phyloP scores from a whole-genome alignment of 2,113 vertebrate genomes.

The Campylomormyrus numenius region DNA sequence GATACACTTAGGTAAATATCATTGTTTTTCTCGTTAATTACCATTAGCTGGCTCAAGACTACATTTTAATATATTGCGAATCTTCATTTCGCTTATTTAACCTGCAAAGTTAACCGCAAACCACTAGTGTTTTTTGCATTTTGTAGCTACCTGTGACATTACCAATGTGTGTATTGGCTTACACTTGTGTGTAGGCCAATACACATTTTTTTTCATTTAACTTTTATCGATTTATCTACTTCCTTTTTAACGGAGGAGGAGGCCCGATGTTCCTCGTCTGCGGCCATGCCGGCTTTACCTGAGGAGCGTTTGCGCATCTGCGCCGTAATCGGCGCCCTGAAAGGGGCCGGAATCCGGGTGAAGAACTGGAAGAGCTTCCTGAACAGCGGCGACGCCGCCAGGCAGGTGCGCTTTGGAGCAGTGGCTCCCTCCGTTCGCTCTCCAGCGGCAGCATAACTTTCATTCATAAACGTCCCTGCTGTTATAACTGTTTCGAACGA shows the following conservation, averaged over 20 bases:
- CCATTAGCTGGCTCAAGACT: background rate
- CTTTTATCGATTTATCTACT: background rate
- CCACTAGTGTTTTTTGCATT: background rate
- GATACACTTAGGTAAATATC: background rate
- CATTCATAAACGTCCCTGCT: background rate
- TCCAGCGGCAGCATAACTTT: background rate
- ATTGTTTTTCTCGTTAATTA: background rate
- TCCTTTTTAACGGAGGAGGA: background rate
- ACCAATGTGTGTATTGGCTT: too few species aligned
- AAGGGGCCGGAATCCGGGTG: slow-evolving; percentile 38
- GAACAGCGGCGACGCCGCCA: slow-evolving; percentile 3
- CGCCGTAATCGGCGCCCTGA: slow-evolving; percentile 38
- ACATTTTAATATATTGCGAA: background rate
- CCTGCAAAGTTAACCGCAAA: background rate
- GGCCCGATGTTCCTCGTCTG: background rate
- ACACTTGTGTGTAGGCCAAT: background rate
- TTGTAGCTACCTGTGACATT: background rate
- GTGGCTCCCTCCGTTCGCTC: background rate
- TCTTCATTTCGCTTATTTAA: background rate
- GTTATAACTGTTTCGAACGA: background rate
- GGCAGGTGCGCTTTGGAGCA: slow-evolving; percentile 12
- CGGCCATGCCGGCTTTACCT: slow-evolving; percentile 24
- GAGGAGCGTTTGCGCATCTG: slow-evolving; percentile 36
- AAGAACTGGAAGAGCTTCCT: slow-evolving; percentile 45
- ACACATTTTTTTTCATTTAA: background rate